phyloP scores from a whole-genome alignment of 2,113 vertebrate species.

The Tetraodon nigroviridis region DNA sequence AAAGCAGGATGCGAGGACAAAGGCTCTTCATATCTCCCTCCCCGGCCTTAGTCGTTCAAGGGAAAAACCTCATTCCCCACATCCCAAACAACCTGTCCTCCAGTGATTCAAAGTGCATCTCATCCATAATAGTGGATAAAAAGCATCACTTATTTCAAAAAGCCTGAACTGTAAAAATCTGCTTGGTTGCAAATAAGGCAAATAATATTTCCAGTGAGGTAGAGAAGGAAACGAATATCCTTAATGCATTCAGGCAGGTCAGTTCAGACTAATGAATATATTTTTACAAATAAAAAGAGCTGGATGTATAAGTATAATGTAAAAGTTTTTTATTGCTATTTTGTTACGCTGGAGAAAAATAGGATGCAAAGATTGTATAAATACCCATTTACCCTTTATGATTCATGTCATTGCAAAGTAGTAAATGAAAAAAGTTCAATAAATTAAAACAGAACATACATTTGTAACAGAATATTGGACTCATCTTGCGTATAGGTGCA shows the following conservation, averaged over 20 bases:
- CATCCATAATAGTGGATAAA: conserved; percentile 37
- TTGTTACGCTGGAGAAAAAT: neutral
- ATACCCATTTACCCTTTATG: neutral
- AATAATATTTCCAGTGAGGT: conserved; percentile 19
- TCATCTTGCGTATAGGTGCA: conserved; percentile 1
- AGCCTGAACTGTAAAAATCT: neutral
- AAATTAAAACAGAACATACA: conserved; percentile 7
- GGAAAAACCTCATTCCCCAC: conserved; percentile 47
- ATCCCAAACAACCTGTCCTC: conserved; percentile 60
- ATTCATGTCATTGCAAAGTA: conserved; percentile 9
- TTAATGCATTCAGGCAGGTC: neutral
- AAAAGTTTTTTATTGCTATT: conserved; percentile 9
- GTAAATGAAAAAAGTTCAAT: conserved; percentile 17
- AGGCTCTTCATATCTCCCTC: conserved; percentile 28
- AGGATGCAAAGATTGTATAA: neutral
- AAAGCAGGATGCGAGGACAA: conserved; percentile 43
- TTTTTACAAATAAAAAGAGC: conserved; percentile 3
- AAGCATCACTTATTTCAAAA: conserved; percentile 39
- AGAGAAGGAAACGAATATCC: conserved; percentile 3
- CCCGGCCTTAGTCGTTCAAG: conserved; percentile 50
- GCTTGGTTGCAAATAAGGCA: neutral
- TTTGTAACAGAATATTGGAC: conserved; percentile 7
- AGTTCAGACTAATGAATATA: neutral
- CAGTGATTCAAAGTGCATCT: conserved; percentile 39
- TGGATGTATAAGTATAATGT: neutral